Conservation (phyloP, 2,113 vertebrate genomes). For the Axis porcinus region DNA sequence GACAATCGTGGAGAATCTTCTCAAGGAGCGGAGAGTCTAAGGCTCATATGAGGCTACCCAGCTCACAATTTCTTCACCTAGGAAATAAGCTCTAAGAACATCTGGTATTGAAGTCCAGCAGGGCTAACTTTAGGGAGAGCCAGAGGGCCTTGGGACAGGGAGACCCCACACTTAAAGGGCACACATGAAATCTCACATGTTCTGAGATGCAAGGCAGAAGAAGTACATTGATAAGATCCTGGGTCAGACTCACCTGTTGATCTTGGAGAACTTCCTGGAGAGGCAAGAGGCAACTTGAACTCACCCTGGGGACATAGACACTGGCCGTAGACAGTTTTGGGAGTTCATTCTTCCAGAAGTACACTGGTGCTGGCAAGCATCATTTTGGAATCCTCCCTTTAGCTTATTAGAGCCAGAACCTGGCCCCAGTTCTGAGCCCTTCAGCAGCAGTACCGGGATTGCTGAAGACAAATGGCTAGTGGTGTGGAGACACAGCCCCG, state of each 20-base stretch:
- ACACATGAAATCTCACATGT: neutral
- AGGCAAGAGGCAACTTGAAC: neutral
- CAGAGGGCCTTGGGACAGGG: rapidly evolving
- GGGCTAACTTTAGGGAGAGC: neutral
- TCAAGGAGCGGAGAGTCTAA: neutral
- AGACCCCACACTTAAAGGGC: neutral
- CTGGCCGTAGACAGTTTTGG: neutral
- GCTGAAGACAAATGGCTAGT: neutral
- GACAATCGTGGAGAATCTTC: neutral
- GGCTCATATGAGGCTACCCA: neutral
- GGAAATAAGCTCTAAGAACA: too few relatives aligned
- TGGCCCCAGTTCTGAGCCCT: neutral
- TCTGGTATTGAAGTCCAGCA: neutral
- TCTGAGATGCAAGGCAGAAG: neutral
- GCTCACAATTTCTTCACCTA: neutral
- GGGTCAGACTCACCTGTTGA: neutral
- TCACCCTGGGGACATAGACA: neutral
- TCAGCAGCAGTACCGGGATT: neutral
- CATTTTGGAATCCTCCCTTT: neutral
- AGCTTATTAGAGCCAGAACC: neutral
- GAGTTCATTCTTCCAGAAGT: neutral
- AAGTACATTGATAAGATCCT: neutral
- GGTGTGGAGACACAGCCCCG: rapidly evolving
- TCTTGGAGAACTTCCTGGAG: neutral
- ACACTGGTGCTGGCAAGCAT: neutral